These are phyloP conservation scores for Gyrodactylus salaris DNA, from an alignment of 1,140 invertebrate genomes.

Conservation along the genomic window DNA sequence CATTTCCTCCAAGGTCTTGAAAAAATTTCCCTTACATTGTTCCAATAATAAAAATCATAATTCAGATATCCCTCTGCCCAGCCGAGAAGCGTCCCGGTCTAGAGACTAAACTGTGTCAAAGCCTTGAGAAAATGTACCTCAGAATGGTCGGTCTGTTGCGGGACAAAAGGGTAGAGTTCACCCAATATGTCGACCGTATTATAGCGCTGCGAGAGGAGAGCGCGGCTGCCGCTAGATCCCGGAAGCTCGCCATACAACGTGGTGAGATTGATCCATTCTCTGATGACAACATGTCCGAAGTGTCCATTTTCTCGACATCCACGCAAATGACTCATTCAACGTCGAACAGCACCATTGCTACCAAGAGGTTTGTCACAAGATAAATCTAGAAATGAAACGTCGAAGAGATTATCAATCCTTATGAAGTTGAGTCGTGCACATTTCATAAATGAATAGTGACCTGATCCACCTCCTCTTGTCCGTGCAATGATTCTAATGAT, in stretches of 20 bases:
- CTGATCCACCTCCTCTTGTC: too few relatives aligned
- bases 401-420: too few relatives aligned
- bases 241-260: not conserved
- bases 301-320: not conserved
- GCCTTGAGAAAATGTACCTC: not conserved
- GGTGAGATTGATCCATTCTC: not conserved
- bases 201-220: not conserved
- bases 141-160: not conserved
- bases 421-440: too few relatives aligned
- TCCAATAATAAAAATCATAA: too few relatives aligned
- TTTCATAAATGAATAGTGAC: too few relatives aligned
- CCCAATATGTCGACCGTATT: not conserved
- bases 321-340: not conserved
- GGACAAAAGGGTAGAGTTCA: not conserved
- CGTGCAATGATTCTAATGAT: too few relatives aligned
- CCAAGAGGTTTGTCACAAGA: too few relatives aligned
- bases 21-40: too few relatives aligned
- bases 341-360: not conserved
- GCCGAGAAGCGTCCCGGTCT: not conserved
- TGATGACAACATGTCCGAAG: not conserved
- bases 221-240: not conserved
- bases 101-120: not conserved
- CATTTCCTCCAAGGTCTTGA: too few relatives aligned
- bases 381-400: too few relatives aligned
- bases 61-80: too few relatives aligned